These are phyloP conservation scores for Apostichopus parvimensis DNA, from an alignment of 35 echinoderm and acorn worm species.

Conservation along the genomic window DNA sequence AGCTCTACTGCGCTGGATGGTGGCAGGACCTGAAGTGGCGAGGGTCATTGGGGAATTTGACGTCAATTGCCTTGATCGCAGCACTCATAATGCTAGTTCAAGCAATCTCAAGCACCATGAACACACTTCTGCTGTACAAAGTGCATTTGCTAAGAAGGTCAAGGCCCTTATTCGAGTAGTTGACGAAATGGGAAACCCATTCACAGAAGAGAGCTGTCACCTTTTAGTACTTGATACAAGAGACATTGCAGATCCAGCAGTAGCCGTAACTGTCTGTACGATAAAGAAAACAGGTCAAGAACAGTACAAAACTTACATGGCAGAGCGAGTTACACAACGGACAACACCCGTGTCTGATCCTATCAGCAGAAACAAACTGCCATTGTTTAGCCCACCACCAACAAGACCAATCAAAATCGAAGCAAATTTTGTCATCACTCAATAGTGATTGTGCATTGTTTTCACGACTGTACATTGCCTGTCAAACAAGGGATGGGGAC, in stretches of 20 bases:
- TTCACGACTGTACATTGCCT: conserved; percentile 60
- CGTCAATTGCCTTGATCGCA: too few species aligned
- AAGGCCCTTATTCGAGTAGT: not conserved
- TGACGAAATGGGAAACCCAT: conserved; percentile 31
- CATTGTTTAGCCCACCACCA: conserved; percentile 44
- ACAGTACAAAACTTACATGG: conserved; percentile 42
- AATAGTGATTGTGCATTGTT: not conserved
- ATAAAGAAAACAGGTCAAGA: conserved; percentile 17
- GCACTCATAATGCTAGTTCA: too few species aligned
- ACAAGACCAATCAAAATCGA: conserved; percentile 12
- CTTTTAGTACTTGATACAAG: conserved; percentile 18
- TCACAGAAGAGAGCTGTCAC: not conserved
- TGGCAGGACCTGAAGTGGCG: conserved; percentile 56
- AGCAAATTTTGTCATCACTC: conserved; percentile 8
- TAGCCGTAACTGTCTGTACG: not conserved
- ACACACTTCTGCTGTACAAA: not conserved
- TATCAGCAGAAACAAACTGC: conserved; percentile 54
- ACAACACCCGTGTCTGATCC: conserved; percentile 42
- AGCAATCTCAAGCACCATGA: not conserved
- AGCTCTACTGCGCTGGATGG: conserved; percentile 62
- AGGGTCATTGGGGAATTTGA: conserved; percentile 40
- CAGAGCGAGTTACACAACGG: conserved; percentile 46
- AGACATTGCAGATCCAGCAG: not conserved
- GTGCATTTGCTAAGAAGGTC: conserved; percentile 19
- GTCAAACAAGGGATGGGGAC: conserved; percentile 62